Evolutionary conservation across 1,140 invertebrate species (phyloP).

Genomic region (Helicoverpa zea): DNA sequence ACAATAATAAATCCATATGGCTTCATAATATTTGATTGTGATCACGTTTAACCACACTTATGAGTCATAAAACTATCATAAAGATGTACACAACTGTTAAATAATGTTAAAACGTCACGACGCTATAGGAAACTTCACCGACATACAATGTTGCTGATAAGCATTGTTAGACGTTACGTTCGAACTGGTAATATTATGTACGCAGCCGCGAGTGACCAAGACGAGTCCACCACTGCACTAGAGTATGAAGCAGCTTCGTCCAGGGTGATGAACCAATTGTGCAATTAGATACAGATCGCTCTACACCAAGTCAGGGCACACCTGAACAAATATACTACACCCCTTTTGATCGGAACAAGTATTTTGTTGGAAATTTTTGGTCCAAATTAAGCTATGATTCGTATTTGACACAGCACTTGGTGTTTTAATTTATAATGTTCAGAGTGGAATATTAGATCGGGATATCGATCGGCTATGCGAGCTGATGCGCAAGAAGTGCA

Average conservation of each 20-base stretch:
- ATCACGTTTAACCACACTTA: constrained; percentile 34
- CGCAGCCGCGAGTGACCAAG: neutral
- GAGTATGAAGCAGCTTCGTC: constrained; percentile 1
- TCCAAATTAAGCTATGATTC: neutral
- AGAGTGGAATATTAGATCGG: neutral
- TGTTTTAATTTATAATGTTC: neutral
- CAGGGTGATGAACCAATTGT: constrained; percentile 54
- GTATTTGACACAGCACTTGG: neutral
- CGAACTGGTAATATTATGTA: constrained; percentile 25
- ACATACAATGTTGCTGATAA: constrained; percentile 1
- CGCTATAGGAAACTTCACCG: neutral
- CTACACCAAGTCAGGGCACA: constrained; percentile 37
- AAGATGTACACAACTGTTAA: constrained; percentile 34
- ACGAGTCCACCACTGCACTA: constrained; percentile 26
- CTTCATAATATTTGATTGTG: constrained; percentile 53
- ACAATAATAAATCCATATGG: constrained; percentile 50
- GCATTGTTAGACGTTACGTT: constrained; percentile 42
- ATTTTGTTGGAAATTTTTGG: neutral
- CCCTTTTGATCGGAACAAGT: constrained; percentile 28
- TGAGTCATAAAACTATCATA: constrained; percentile 31
- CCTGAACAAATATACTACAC: constrained; percentile 59
- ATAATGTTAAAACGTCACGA: constrained; percentile 35
- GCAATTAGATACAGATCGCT: constrained; percentile 49
- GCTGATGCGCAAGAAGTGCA: neutral
- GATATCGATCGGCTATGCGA: neutral